phyloP scores from a whole-genome alignment of 1,140 invertebrate species.

The Pantala flavescens region DNA sequence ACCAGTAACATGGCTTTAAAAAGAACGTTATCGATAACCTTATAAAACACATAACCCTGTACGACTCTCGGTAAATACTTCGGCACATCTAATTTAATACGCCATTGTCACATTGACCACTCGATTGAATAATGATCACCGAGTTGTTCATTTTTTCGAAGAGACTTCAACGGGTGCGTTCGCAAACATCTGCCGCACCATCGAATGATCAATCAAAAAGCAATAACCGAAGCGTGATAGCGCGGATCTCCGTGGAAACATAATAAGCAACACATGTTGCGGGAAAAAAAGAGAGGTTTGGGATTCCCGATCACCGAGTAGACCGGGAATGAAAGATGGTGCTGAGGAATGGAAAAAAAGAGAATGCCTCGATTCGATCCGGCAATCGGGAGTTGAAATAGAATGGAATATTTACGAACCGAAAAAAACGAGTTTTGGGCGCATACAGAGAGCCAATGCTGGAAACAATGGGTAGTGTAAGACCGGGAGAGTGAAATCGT shows the following conservation, averaged over 20 bases:
- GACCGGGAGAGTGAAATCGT: neutral
- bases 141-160: too few relatives aligned
- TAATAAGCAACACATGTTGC: conserved; percentile 1
- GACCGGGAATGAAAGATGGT: neutral
- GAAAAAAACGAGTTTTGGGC: too few relatives aligned
- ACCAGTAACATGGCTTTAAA: too few relatives aligned
- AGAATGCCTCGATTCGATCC: neutral
- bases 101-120: too few relatives aligned
- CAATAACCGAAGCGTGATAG: neutral
- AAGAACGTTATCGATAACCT: too few relatives aligned
- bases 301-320: neutral
- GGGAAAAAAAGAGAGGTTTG: neutral
- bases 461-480: neutral
- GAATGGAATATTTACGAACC: too few relatives aligned
- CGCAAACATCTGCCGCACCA: neutral
- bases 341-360: neutral
- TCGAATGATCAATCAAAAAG: conserved; percentile 6
- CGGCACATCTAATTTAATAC: too few relatives aligned
- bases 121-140: too few relatives aligned
- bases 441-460: neutral
- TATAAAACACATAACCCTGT: too few relatives aligned
- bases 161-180: too few relatives aligned
- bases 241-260: neutral
- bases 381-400: neutral
- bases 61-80: too few relatives aligned